These are phyloP conservation scores for Callinectes sapidus DNA, from an alignment of 2,888 invertebrate genomes.

Conservation along the genomic window DNA sequence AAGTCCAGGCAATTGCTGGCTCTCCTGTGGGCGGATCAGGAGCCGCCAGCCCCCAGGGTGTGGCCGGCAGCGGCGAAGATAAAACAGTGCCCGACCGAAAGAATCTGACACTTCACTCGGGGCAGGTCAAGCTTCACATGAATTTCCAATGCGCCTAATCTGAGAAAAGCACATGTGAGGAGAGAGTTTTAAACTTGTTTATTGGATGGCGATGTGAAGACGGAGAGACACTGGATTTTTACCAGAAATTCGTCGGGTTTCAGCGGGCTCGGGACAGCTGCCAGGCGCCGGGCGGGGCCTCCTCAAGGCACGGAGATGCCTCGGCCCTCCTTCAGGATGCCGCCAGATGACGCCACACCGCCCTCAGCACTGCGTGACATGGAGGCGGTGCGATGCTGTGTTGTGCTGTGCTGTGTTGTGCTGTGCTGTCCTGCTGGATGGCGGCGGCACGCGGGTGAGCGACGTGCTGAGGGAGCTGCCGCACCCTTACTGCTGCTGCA, in stretches of 20 bases:
- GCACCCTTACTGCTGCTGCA: slow-evolving; percentile 44
- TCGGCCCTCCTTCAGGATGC: not conserved
- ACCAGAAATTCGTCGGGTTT: slow-evolving; percentile 46
- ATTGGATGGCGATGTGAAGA: slow-evolving; percentile 64
- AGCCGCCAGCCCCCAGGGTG: not conserved
- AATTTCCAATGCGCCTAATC: slow-evolving; percentile 70
- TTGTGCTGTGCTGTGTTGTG: not conserved
- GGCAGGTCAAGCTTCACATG: slow-evolving; percentile 69
- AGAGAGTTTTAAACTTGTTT: slow-evolving; percentile 71
- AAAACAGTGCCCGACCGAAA: slow-evolving; percentile 50
- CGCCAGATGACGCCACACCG: not conserved
- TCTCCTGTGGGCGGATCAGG: not conserved
- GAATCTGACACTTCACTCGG: slow-evolving; percentile 56
- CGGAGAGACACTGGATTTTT: slow-evolving; percentile 48
- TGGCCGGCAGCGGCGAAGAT: slow-evolving; percentile 23
- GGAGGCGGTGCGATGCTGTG: not conserved
- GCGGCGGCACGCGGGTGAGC: not conserved
- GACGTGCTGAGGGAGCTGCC: slow-evolving; percentile 26
- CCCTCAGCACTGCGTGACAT: not conserved
- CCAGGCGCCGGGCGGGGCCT: not conserved
- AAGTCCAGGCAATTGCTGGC: not conserved
- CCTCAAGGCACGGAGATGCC: not conserved
- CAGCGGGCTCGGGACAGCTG: not conserved
- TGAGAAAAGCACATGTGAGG: slow-evolving; percentile 70
- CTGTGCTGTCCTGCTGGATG: not conserved